Conservation (phyloP, 1,140 invertebrate genomes). For the Saxidomus purpurata region DNA sequence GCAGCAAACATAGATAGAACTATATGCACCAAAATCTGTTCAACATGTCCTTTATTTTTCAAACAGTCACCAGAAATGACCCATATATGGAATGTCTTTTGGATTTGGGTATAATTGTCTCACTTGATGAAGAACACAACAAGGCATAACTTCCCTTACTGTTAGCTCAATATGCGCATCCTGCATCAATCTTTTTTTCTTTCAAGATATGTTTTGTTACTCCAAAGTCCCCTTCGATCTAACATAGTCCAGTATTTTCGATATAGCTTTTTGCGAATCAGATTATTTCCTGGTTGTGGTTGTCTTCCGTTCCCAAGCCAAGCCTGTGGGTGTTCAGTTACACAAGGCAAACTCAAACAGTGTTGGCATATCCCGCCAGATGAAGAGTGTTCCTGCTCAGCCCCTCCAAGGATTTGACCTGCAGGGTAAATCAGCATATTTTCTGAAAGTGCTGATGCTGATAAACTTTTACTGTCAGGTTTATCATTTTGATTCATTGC, state of each 20-base stretch:
- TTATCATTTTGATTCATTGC: background rate
- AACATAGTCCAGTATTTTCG: background rate
- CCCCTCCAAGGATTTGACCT: too few relatives aligned
- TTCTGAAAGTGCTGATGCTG: background rate
- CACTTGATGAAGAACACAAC: background rate
- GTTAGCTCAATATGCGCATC: background rate
- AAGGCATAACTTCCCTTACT: background rate
- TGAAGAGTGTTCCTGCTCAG: background rate
- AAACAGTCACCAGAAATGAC: background rate
- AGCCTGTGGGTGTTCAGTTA: background rate
- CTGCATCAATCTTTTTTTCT: background rate
- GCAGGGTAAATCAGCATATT: background rate
- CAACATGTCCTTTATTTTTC: too few relatives aligned
- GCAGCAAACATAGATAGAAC: too few relatives aligned
- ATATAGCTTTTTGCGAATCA: background rate
- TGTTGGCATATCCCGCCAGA: too few relatives aligned
- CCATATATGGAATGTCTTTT: constrained; percentile 1
- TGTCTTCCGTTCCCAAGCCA: background rate
- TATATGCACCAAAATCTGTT: too few relatives aligned
- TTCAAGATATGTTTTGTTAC: background rate
- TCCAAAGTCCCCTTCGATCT: too few relatives aligned
- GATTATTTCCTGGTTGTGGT: too few relatives aligned
- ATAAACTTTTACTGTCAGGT: background rate
- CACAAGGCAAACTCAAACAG: too few relatives aligned
- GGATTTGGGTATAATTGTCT: background rate